Evolutionary conservation across 2,797 vertebrate species (phyloP).

Genomic region (Channallabes apus): DNA sequence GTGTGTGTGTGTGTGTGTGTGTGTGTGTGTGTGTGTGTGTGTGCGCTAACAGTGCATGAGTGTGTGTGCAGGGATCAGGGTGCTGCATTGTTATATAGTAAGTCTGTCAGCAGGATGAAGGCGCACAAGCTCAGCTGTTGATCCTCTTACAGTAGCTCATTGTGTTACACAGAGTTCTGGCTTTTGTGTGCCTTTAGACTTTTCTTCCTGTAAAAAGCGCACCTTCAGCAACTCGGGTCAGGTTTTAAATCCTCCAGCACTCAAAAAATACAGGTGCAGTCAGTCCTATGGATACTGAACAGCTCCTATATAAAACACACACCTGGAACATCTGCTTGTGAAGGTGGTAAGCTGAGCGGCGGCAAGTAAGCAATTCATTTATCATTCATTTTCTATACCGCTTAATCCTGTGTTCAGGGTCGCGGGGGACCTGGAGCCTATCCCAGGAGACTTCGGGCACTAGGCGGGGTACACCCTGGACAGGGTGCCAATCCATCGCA

Average conservation of each 20-base stretch:
- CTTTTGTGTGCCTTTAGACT: neutral
- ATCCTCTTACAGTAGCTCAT: neutral
- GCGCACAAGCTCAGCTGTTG: neutral
- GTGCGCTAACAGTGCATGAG: too few species aligned
- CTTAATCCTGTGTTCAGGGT: too few species aligned
- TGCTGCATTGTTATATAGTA: constrained; percentile 3
- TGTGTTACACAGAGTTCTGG: neutral
- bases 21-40: neutral
- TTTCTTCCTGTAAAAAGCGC: neutral
- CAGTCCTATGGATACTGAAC: neutral
- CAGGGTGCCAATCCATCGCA: too few species aligned
- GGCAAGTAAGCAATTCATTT: too few species aligned
- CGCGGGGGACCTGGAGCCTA: too few species aligned
- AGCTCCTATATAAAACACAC: neutral
- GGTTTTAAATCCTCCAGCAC: neutral
- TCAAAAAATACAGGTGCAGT: neutral
- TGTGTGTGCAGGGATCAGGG: neutral
- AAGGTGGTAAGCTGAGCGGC: neutral
- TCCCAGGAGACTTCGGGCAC: too few species aligned
- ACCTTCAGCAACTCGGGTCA: neutral
- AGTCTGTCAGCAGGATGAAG: constrained; percentile 8
- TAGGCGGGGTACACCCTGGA: too few species aligned
- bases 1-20: neutral
- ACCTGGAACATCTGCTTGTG: neutral
- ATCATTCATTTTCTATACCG: too few species aligned